Base-by-base conservation (phyloP, 2,113 vertebrate genomes). In the Cyphomyrus plagiostoma region DNA sequence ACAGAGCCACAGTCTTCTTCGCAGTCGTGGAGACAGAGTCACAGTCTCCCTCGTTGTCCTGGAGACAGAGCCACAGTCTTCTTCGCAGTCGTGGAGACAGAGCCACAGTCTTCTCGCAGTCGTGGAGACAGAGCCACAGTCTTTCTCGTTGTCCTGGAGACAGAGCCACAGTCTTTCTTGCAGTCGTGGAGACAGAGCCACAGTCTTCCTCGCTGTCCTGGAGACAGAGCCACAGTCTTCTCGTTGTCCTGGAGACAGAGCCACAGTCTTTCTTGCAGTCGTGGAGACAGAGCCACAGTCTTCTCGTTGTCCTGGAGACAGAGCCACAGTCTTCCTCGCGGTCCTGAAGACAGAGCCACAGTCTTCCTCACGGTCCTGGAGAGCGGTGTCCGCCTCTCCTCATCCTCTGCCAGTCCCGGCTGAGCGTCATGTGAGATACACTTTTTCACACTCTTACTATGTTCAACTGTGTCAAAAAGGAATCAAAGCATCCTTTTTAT, bases 401-500 rank as follows among this genome's bases (percentile, higher is more conserved):
- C 13, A 8, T 50, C n/a, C 48, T 26, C 48, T 86, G 21, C 45
- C 3, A 3, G 4, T 6, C 23, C 21, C 15, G 1, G 8, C 84
- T 86, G 10, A 52, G 9, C 6, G 1, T 30, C 26, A 35, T 6
- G 5, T 15, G 2, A 52, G 49, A 86, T 1, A 52, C 17, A 4
- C 19, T 84, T 11, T 84, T 53, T 86, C 4, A 30, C 50, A 50
- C 50, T 87, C 26, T 35, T 8, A 56, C 8, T 19, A n/a, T 21
- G 17, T 3, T 48, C 42, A 46, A 21, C 49, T 39, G 70, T 26
- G n/a, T 30, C 50, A 5, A 26, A 90, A 88, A 86, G 89, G 90
- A 90, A 90, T 70, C 89, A 50, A 87, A 90, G 89, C 53, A 88
- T 77, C 50, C 86, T 87, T 56, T 70, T 83, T 88, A 80, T 87